phyloP scores from a whole-genome alignment of 2,888 invertebrate species.

The Nymphalis c-album region DNA sequence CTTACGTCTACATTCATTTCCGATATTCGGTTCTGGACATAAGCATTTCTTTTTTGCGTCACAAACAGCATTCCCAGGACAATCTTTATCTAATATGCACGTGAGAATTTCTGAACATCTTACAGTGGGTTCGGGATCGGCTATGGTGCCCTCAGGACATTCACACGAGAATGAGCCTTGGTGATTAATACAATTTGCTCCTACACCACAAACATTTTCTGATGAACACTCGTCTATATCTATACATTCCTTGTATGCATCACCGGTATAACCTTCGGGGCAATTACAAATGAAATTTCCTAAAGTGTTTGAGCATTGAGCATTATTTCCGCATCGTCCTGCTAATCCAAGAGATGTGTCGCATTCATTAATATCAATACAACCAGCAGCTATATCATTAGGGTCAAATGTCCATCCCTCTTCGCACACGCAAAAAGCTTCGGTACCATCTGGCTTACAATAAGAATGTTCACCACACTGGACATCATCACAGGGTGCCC shows the following conservation, averaged over 20 bases:
- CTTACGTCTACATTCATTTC: constrained; percentile 95
- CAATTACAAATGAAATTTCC: constrained; percentile 92
- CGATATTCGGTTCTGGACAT: constrained; percentile 95
- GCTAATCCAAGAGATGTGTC: constrained; percentile 88
- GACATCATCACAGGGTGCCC: constrained; percentile 95
- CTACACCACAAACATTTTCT: constrained; percentile 87
- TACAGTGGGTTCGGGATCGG: constrained; percentile 91
- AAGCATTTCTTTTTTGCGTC: constrained; percentile 88
- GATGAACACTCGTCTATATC: constrained; percentile 92
- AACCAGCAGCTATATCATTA: constrained; percentile 92
- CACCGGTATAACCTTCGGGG: constrained; percentile 91
- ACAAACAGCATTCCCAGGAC: constrained; percentile 94
- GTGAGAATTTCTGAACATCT: constrained; percentile 91
- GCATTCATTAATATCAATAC: constrained; percentile 96
- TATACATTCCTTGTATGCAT: constrained; percentile 89
- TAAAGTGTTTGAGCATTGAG: constrained; percentile 89
- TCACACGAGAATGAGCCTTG: constrained; percentile 89
- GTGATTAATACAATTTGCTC: constrained; percentile 89
- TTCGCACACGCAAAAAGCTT: constrained; percentile 95
- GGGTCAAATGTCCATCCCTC: constrained; percentile 97
- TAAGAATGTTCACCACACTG: constrained; percentile 93
- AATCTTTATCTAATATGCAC: constrained; percentile 88
- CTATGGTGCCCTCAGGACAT: constrained; percentile 90
- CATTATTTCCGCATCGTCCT: constrained; percentile 92
- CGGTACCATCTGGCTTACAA: constrained; percentile 93